These are phyloP conservation scores for Cervus canadensis DNA, from an alignment of 2,113 vertebrate species.

Conservation along the genomic window DNA sequence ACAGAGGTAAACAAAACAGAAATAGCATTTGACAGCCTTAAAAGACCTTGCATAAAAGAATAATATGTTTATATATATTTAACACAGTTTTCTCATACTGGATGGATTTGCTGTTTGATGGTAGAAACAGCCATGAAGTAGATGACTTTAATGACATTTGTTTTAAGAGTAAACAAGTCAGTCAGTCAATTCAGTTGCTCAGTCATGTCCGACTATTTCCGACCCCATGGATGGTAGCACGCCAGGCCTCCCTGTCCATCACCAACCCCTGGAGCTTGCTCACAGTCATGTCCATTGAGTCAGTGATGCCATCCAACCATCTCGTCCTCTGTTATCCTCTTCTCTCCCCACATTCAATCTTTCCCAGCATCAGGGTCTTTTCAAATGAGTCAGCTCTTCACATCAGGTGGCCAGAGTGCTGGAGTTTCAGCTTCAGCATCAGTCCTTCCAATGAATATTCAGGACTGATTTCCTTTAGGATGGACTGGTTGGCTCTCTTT, in stretches of 20 bases:
- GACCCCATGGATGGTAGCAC: neutral
- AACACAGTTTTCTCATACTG: neutral
- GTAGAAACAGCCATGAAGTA: neutral
- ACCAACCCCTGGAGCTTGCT: neutral
- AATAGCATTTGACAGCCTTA: neutral
- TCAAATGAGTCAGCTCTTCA: neutral
- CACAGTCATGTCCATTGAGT: neutral
- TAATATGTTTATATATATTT: neutral
- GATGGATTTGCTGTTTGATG: neutral
- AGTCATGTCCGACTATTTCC: accelerated
- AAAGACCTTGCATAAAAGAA: neutral
- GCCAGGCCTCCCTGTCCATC: neutral
- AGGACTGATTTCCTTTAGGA: neutral
- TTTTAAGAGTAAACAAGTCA: neutral
- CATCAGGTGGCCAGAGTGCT: neutral
- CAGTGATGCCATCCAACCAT: too few species aligned
- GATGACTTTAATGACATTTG: neutral
- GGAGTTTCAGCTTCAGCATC: neutral
- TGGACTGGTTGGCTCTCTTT: neutral
- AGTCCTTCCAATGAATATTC: neutral
- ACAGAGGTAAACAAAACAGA: neutral
- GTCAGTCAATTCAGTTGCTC: neutral
- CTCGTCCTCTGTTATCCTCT: too few species aligned
- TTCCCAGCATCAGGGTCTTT: too few species aligned
- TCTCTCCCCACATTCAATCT: too few species aligned